A percentile compares a stretch with the other conserved stretches of the same genome.
Conservation (phyloP, 2,888 invertebrate species). For the Apoda limacodes region DNA sequence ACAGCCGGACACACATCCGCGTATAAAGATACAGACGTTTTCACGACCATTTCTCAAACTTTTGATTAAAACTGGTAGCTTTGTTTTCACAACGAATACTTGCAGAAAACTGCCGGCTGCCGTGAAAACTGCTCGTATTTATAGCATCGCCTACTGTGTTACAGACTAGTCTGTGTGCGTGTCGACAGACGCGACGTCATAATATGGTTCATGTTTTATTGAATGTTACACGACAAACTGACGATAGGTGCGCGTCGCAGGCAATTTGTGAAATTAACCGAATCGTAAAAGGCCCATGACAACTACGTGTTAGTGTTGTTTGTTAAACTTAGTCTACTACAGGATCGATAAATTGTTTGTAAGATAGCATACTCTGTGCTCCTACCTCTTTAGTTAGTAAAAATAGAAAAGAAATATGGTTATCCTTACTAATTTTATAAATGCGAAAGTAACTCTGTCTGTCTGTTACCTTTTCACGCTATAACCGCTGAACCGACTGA, state of each 20-base stretch:
- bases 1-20: constrained; percentile 41
- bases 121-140: constrained; percentile 29
- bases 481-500: neutral
- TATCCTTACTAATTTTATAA: neutral
- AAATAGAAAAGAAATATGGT: neutral
- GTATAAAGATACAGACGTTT: constrained; percentile 41
- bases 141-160: constrained; percentile 32
- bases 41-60: constrained; percentile 40
- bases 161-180: constrained; percentile 8
- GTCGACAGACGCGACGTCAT: constrained; percentile 5
- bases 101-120: constrained; percentile 41
- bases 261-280: too few species aligned
- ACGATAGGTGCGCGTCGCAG: too few species aligned
- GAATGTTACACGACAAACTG: constrained; percentile 13
- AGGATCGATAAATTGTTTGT: too few species aligned
- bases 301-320: too few species aligned
- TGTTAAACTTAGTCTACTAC: too few species aligned
- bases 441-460: neutral
- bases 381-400: neutral
- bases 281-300: too few species aligned
- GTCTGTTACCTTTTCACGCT: neutral
- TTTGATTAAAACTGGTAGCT: constrained; percentile 11
- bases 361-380: too few species aligned
- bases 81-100: constrained; percentile 28
- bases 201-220: constrained; percentile 13